A percentile compares a stretch with the other conserved stretches of the same genome.
phyloP scores from a whole-genome alignment of 2,888 invertebrate species.

The Oasisia sp. region DNA sequence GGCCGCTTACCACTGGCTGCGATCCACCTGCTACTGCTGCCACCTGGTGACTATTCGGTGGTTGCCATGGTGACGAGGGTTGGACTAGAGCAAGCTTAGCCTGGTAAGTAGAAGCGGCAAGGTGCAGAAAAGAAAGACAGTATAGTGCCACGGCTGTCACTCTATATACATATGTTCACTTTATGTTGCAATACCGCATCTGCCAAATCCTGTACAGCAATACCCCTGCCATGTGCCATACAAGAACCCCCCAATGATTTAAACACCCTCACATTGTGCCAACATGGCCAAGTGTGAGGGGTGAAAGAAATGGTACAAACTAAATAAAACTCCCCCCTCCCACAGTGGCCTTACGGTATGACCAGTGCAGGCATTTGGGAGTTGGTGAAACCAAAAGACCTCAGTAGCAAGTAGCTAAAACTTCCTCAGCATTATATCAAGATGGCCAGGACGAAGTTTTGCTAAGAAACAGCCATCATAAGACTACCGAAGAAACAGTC shows the following conservation, averaged over 20 bases:
- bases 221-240: background rate
- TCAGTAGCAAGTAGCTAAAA: background rate
- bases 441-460: background rate
- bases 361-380: background rate
- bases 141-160: background rate
- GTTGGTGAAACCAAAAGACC: background rate
- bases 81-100: slow-evolving; percentile 17
- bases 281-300: background rate
- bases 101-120: background rate
- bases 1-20: background rate
- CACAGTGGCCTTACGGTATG: background rate
- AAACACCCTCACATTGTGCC: background rate
- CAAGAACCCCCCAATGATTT: background rate
- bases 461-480: background rate
- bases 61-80: slow-evolving; percentile 7
- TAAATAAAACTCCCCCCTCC: background rate
- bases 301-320: background rate
- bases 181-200: background rate
- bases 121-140: slow-evolving; percentile 14
- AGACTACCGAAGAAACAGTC: background rate
- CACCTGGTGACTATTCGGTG: slow-evolving; percentile 9
- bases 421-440: background rate
- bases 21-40: slow-evolving; percentile 6
- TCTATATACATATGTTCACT: slow-evolving; percentile 7
- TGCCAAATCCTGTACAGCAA: background rate